These are phyloP conservation scores for Machimus atricapillus DNA, from an alignment of 2,888 invertebrate species.

Conservation along the genomic window DNA sequence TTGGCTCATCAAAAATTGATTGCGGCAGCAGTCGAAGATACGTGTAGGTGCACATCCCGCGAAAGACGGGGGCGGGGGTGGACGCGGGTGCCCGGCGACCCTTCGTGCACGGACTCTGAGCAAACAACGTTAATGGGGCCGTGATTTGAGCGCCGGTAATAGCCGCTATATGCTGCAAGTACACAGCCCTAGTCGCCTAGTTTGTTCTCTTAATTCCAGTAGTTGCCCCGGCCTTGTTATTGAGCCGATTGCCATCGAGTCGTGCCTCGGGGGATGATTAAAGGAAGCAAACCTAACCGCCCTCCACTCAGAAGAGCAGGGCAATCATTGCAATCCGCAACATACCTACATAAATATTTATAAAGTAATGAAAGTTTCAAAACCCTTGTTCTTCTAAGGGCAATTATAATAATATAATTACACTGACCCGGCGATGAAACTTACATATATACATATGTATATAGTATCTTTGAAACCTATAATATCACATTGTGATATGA, in stretches of 20 bases:
- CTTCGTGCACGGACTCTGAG: neutral
- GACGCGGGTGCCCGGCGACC: neutral
- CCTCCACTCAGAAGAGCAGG: neutral
- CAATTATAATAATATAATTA: too few species aligned
- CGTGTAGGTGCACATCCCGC: neutral
- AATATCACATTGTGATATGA: too few species aligned
- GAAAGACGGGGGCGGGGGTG: neutral
- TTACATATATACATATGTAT: too few species aligned
- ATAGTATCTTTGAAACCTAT: too few species aligned
- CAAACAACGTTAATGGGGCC: constrained; percentile 44
- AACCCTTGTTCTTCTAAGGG: too few species aligned
- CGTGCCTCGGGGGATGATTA: neutral
- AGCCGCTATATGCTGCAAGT: constrained; percentile 30
- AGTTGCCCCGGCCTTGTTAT: neutral
- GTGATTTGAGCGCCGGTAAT: constrained; percentile 43
- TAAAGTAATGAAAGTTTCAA: too few species aligned
- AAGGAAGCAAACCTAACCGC: neutral
- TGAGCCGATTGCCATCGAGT: neutral
- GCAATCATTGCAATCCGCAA: too few species aligned
- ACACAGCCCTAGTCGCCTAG: neutral
- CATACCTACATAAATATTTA: too few species aligned
- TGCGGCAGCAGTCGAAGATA: constrained; percentile 31
- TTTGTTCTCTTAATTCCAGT: constrained; percentile 39
- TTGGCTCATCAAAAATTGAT: constrained; percentile 47
- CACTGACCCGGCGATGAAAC: too few species aligned